These are phyloP conservation scores for Felis chaus DNA, from an alignment of 2,113 vertebrate species.

Conservation along the genomic window DNA sequence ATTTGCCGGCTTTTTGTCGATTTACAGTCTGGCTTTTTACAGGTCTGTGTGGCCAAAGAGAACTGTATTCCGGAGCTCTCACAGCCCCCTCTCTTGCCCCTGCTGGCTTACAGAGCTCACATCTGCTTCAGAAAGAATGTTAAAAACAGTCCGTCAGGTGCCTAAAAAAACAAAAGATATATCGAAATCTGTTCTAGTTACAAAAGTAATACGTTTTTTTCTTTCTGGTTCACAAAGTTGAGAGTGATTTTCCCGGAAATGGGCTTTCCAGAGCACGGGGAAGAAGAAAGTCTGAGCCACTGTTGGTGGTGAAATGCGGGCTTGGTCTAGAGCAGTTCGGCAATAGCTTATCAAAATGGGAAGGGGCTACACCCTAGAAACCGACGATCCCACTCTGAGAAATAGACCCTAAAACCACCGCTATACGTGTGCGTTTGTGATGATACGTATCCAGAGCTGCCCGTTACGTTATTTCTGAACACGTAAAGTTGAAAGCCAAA, in stretches of 20 bases:
- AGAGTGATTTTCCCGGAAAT: background rate
- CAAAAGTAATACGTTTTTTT: background rate
- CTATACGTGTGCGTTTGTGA: rapidly evolving
- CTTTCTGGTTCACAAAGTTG: background rate
- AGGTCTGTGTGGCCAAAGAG: background rate
- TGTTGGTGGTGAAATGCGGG: too few species aligned
- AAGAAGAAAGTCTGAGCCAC: background rate
- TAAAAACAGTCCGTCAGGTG: background rate
- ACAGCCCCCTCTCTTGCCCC: too few species aligned
- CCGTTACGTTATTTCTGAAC: background rate
- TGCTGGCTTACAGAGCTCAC: background rate
- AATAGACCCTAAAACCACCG: rapidly evolving
- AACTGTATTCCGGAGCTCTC: background rate
- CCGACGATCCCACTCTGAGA: background rate
- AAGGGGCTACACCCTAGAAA: background rate
- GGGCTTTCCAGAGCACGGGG: background rate
- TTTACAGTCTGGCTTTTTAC: background rate
- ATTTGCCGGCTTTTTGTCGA: background rate
- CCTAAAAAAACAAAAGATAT: background rate
- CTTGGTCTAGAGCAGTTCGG: background rate
- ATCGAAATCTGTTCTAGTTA: background rate
- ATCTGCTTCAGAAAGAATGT: background rate
- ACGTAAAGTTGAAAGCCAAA: background rate
- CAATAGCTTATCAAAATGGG: background rate
- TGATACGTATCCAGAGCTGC: background rate